Evolutionary conservation across 2,113 vertebrate species (phyloP).

Genomic region (Peucedramus taeniatus): DNA sequence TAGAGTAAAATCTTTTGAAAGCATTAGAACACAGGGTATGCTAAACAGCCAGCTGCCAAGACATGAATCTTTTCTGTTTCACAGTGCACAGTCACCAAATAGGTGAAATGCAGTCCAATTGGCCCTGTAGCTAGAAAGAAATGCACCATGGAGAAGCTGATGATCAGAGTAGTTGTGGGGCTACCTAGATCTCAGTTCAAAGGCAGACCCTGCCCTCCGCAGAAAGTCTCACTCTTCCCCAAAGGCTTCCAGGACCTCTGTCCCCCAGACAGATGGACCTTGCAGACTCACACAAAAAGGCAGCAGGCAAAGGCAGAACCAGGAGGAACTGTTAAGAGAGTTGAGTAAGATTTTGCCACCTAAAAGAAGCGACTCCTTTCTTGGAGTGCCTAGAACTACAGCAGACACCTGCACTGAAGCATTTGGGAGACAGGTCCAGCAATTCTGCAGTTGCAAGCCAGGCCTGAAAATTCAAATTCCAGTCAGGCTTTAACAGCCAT

Average conservation of each 20-base stretch:
- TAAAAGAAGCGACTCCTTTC: background rate
- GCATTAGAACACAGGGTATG: background rate
- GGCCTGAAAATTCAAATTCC: background rate
- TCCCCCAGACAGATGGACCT: background rate
- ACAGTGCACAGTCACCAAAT: background rate
- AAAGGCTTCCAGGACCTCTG: background rate
- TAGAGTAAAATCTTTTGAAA: background rate
- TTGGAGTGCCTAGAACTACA: background rate
- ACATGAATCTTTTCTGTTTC: background rate
- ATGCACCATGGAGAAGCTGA: background rate
- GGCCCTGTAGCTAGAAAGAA: background rate
- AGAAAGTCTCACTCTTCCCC: background rate
- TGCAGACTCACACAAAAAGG: background rate
- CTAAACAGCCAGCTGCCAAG: background rate
- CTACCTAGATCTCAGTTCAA: background rate
- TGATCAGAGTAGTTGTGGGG: rapidly evolving
- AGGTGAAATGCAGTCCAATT: background rate
- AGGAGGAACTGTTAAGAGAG: background rate
- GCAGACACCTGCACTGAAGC: background rate
- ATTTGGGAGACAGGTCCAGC: background rate
- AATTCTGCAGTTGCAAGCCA: background rate
- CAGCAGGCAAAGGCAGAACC: background rate
- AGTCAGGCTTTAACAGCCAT: background rate
- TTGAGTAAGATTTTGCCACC: background rate
- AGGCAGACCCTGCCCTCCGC: background rate